Evolutionary conservation across 2,888 invertebrate genomes (phyloP).

Genomic region (Cerceris ruficornis): DNA sequence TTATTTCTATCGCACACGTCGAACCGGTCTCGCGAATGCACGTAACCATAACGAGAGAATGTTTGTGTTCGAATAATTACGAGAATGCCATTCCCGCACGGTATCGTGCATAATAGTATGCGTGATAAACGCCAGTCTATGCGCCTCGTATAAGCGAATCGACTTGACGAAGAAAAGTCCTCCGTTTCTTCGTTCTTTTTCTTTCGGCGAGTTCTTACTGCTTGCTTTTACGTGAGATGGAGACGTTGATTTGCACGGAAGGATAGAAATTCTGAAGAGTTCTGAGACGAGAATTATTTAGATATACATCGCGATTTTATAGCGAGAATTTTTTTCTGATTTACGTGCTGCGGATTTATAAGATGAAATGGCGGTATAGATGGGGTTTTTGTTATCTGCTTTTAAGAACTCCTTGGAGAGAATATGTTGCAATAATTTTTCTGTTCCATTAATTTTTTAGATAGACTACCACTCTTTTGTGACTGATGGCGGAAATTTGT

Average conservation of each 20-base stretch:
- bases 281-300: background rate
- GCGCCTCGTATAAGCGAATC: background rate
- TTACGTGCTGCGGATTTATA: no score
- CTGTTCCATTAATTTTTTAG: no score
- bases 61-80: slow-evolving; percentile 58
- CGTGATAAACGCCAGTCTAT: background rate
- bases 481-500: no score
- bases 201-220: background rate
- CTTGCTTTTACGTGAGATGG: no score
- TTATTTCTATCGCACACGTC: slow-evolving; percentile 49
- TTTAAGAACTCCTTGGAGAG: no score
- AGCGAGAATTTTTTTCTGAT: no score
- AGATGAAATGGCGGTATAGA: no score
- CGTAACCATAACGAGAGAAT: slow-evolving; percentile 61
- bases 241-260: no score
- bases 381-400: no score
- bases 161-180: background rate
- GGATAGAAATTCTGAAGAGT: background rate
- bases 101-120: background rate
- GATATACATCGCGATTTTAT: no score
- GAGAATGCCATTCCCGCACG: slow-evolving; percentile 31
- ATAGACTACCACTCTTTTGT: no score
- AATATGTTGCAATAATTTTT: no score
- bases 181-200: background rate
- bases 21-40: slow-evolving; percentile 48